Base-by-base conservation (phyloP, 2,888 invertebrate genomes). In the Oligia fasciuncula region DNA sequence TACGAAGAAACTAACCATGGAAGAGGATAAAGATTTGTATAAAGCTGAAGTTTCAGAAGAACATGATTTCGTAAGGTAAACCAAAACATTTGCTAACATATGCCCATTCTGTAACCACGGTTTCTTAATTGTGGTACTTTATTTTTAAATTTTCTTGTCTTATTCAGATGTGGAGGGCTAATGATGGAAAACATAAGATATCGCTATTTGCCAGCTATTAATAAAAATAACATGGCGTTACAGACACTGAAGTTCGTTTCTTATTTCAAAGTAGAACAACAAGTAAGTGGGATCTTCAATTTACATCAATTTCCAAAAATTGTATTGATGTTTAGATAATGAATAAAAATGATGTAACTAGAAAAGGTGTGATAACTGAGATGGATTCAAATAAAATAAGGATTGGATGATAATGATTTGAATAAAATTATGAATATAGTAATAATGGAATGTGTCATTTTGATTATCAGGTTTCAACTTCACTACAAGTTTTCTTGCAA, bases 151-250 rank as follows among this genome's bases (percentile, higher is more conserved):
- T 62, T 69, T 35, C 9, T 29, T 19, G 17, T 8, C 17, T 1
- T 70, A 86, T 89, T 51, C 68, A 93, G 93, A 63, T 92, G 93
- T 77, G 92, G 91, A 19, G 92, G 93, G 11, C 73, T 93, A 43
- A n/a, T 76, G 6, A 81, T 93, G n/a, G 85, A 92, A 77, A 87
- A 85, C 63, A 78, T 91, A 0, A 80, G 83, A 75, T 89, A 89
- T 35, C 82, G 75, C 43, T 73, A 90, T 70, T 76, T 89, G 46
- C 86, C 88, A 11, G 62, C 80, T 19, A 13, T 57, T 8, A 63
- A 76, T n/a, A 43, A 79, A 43, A 81, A 76, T 8, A 72, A 79
- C 19, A 82, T 90, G 69, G 23, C 69, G 23, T 79, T 91, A 43
- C 80, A 89, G 43, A 74, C 81, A 3, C 54, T 89, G 68, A 83